Conservation (phyloP, 2,113 vertebrate species). For the Malurus melanocephalus region DNA sequence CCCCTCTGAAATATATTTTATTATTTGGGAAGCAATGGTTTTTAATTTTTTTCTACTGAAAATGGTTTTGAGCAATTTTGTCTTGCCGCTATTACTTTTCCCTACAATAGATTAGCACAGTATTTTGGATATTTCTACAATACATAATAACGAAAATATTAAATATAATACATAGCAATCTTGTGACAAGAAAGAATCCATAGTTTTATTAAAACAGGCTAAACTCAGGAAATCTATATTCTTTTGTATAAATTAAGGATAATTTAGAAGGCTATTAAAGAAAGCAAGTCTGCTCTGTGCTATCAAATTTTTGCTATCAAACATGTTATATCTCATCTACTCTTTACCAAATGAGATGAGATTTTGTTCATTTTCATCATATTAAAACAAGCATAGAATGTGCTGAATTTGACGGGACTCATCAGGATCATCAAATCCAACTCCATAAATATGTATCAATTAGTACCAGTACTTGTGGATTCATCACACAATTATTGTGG, state of each 20-base stretch:
- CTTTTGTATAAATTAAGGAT: slow-evolving; percentile 33
- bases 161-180: neutral
- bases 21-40: neutral
- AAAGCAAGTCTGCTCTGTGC: neutral
- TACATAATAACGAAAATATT: neutral
- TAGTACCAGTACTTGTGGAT: neutral
- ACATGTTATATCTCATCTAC: neutral
- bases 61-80: neutral
- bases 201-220: slow-evolving; percentile 7
- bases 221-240: slow-evolving; percentile 25
- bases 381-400: neutral
- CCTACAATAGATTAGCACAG: neutral
- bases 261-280: slow-evolving; percentile 37
- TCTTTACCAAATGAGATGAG: neutral
- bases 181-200: slow-evolving; percentile 9
- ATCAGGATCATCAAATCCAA: neutral
- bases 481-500: neutral
- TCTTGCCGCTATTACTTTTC: neutral
- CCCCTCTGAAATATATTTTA: neutral
- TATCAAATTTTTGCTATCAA: slow-evolving; percentile 27
- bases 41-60: neutral
- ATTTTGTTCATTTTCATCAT: neutral
- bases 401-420: neutral
- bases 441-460: neutral
- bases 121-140: neutral